A percentile compares a stretch with the other conserved stretches of the same genome.
Evolutionary conservation across 2,113 vertebrate genomes (phyloP).

Genomic region (Dolichotis patagonum): DNA sequence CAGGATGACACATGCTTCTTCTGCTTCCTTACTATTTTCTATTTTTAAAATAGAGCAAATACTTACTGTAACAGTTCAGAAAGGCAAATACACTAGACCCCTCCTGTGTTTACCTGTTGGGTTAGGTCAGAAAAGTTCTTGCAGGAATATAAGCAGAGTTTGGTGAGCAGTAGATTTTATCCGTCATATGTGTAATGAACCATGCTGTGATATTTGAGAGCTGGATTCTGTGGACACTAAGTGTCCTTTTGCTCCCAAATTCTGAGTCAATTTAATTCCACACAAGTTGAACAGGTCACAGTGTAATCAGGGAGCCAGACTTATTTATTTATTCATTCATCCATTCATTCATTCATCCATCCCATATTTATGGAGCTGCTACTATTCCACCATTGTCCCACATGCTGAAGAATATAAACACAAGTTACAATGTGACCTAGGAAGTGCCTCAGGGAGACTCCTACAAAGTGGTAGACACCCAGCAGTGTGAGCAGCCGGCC

Average conservation of each 20-base stretch:
- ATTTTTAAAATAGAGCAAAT: not conserved
- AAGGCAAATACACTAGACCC: not conserved
- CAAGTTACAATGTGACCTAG: not conserved
- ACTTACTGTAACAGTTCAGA: constrained; percentile 9
- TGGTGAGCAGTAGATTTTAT: not conserved
- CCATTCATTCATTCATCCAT: not conserved
- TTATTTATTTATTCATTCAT: not conserved
- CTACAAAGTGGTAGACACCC: no score
- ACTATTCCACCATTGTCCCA: not conserved
- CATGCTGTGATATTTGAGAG: not conserved
- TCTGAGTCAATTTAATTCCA: not conserved
- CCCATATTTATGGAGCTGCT: not conserved
- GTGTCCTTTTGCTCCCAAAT: not conserved
- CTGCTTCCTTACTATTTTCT: not conserved
- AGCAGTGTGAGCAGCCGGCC: not conserved
- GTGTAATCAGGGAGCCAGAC: not conserved
- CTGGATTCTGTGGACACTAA: no score
- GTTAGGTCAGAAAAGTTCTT: not conserved
- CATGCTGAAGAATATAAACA: not conserved
- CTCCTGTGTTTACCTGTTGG: not conserved
- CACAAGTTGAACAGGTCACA: not conserved
- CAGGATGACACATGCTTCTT: not conserved
- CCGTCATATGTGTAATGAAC: not conserved
- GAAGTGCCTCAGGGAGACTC: not conserved
- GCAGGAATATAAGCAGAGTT: not conserved